These are phyloP conservation scores for Lycaon pictus DNA, from an alignment of 2,113 vertebrate genomes.

Conservation along the genomic window DNA sequence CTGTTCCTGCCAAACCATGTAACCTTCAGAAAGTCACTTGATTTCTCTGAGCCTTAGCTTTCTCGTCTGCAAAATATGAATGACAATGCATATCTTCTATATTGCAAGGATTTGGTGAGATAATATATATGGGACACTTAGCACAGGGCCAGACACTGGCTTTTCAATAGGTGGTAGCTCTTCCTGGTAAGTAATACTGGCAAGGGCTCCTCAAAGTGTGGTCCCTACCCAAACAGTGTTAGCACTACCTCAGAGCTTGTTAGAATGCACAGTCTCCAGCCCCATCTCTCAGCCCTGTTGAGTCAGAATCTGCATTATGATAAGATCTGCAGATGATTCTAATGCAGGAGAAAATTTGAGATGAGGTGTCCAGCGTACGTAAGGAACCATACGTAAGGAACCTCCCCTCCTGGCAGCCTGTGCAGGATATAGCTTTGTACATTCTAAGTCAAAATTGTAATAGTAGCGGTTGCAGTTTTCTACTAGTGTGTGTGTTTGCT, in stretches of 20 bases:
- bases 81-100: neutral
- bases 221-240: neutral
- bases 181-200: neutral
- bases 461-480: neutral
- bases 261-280: neutral
- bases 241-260: neutral
- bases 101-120: neutral
- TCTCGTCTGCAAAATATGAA: conserved; percentile 18
- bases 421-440: neutral
- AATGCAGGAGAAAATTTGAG: neutral
- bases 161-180: neutral
- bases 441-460: neutral
- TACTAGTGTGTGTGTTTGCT: neutral
- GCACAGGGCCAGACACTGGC: neutral
- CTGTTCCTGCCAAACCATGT: neutral
- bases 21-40: conserved; percentile 30
- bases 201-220: neutral
- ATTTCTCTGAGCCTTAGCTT: conserved; percentile 29
- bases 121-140: neutral
- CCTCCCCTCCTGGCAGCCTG: neutral
- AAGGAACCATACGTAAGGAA: neutral
- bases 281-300: neutral
- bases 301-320: neutral
- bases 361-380: neutral
- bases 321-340: neutral